Percentiles rank a stretch among this genome's conserved stretches.
Evolutionary conservation across 1,140 invertebrate species (phyloP).

Genomic region (Pseudomyrmex flavicornis): DNA sequence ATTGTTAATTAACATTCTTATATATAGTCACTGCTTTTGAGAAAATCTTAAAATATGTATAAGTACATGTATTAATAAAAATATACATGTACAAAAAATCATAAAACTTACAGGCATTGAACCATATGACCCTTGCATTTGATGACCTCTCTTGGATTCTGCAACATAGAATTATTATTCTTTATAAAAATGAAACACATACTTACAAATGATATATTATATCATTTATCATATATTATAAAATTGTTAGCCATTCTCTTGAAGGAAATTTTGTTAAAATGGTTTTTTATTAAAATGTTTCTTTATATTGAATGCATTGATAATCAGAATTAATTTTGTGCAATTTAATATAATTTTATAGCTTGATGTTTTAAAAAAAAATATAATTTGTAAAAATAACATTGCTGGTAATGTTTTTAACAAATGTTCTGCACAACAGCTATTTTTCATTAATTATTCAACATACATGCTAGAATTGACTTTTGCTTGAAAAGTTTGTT

Average conservation of each 20-base stretch:
- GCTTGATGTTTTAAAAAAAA: no score
- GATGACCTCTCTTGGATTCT: slow-evolving; percentile 14
- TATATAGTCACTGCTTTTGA: no score
- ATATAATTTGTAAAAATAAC: no score
- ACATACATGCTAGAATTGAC: no score
- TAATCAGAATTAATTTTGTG: not conserved
- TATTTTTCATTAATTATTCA: no score
- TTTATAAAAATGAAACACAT: not conserved
- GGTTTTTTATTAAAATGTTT: not conserved
- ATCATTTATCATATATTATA: not conserved
- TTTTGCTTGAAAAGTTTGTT: no score
- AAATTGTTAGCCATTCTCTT: not conserved
- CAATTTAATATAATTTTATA: no score
- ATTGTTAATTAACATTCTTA: not conserved
- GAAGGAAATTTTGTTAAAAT: not conserved
- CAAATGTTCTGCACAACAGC: no score
- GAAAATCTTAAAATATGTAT: no score
- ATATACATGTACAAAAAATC: not conserved
- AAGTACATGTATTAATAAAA: no score
- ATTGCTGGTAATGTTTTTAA: no score
- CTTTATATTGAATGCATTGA: not conserved
- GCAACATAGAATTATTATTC: slow-evolving; percentile 12
- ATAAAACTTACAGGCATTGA: slow-evolving; percentile 31
- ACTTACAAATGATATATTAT: not conserved
- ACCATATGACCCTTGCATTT: slow-evolving; percentile 11